Evolutionary conservation across 2,797 vertebrate species (phyloP).

Genomic region (Adelosebastes latens): DNA sequence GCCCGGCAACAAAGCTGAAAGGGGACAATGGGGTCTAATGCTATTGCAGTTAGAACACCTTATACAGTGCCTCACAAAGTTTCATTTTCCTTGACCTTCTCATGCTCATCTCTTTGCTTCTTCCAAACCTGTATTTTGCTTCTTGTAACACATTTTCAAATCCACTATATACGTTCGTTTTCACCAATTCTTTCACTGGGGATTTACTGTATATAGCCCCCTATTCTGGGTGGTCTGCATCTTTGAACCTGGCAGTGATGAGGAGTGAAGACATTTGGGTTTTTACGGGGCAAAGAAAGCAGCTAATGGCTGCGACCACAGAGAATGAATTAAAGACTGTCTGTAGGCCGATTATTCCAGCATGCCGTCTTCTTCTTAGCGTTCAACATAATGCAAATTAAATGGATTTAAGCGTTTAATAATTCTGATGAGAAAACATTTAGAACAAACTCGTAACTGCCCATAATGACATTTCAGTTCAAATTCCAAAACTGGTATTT

Average conservation of each 20-base stretch:
- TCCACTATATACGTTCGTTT: neutral
- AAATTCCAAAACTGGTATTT: neutral
- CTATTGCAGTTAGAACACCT: conserved; percentile 71
- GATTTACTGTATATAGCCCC: conserved; percentile 17
- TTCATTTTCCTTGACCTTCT: conserved; percentile 54
- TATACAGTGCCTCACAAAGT: conserved; percentile 54
- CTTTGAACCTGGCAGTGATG: conserved; percentile 45
- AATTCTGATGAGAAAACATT: neutral
- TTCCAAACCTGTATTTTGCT: neutral
- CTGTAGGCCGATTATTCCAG: conserved; percentile 11
- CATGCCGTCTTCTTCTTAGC: neutral
- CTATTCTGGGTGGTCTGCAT: conserved; percentile 62
- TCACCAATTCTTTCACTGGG: neutral
- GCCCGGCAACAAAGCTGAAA: conserved; percentile 77
- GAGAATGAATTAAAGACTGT: conserved; percentile 24
- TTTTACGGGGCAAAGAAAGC: conserved; percentile 45
- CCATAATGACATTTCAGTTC: neutral
- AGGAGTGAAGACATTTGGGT: conserved; percentile 31
- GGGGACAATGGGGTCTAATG: conserved; percentile 72
- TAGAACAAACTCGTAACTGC: neutral
- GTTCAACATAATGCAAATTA: neutral
- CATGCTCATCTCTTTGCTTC: conserved; percentile 19
- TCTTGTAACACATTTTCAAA: neutral
- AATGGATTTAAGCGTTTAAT: neutral
- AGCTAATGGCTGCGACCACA: conserved; percentile 30